Conservation (phyloP, 2,113 vertebrate species). For the Macquaria ambigua region DNA sequence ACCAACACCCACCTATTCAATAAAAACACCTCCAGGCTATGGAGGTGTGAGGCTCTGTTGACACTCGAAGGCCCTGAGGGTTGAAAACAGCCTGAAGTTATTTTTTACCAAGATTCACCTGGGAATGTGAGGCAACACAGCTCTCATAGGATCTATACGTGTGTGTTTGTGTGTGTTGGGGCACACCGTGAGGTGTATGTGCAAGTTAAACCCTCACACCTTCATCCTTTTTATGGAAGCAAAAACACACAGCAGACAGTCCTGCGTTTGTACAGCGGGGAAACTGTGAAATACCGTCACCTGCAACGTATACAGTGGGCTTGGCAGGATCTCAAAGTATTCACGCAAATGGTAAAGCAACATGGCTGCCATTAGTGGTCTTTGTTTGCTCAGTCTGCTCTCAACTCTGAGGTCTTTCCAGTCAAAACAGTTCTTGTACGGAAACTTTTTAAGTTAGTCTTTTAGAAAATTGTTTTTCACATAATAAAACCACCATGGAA, state of each 20-base stretch:
- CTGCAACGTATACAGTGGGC: constrained; percentile 44
- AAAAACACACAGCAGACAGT: constrained; percentile 65
- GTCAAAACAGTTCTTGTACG: constrained; percentile 10
- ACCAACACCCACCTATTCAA: neutral
- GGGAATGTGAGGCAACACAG: constrained; percentile 21
- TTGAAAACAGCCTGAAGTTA: constrained; percentile 40
- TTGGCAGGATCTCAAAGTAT: constrained; percentile 46
- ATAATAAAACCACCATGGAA: constrained; percentile 9
- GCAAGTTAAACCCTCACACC: constrained; percentile 69
- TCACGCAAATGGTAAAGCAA: constrained; percentile 54
- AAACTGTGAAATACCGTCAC: constrained; percentile 56
- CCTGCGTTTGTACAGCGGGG: constrained; percentile 48
- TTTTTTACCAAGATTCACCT: constrained; percentile 41
- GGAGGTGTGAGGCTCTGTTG: constrained; percentile 29
- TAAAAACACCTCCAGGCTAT: constrained; percentile 1
- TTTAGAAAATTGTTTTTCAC: constrained; percentile 8
- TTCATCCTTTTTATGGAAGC: constrained; percentile 73
- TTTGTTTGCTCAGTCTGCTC: constrained; percentile 32
- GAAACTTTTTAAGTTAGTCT: constrained; percentile 26
- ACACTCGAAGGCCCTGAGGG: constrained; percentile 20
- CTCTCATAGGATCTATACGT: constrained; percentile 18
- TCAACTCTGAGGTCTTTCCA: constrained; percentile 18
- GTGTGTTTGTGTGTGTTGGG: constrained; percentile 3
- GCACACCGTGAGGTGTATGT: constrained; percentile 38
- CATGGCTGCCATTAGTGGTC: constrained; percentile 39